These are phyloP conservation scores for Drosophila arizonae DNA, from an alignment of 1,140 invertebrate genomes.

Conservation along the genomic window DNA sequence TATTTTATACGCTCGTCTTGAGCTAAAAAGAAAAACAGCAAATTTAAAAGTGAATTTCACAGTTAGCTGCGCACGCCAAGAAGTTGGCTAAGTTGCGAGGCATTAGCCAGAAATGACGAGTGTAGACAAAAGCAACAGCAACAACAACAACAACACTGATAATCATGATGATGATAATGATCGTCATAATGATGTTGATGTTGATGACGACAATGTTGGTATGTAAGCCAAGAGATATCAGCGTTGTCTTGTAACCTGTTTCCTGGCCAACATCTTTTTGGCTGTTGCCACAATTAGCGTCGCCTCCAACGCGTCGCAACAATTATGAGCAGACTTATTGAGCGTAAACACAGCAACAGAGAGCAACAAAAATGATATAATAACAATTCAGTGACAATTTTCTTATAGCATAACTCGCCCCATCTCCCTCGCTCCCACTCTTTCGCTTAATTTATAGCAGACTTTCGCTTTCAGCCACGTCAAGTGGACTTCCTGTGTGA, in stretches of 20 bases:
- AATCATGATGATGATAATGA: background rate
- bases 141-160: conserved; percentile 7
- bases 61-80: conserved; percentile 47
- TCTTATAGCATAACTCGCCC: conserved; percentile 20
- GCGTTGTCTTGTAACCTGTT: conserved; percentile 32
- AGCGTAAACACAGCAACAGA: conserved; percentile 23
- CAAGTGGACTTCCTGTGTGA: conserved; percentile 52
- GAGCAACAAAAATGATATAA: conserved; percentile 49
- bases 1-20: conserved; percentile 7
- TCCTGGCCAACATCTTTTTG: conserved; percentile 45
- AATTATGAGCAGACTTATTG: conserved; percentile 53
- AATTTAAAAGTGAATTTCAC: conserved; percentile 52
- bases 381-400: conserved; percentile 39
- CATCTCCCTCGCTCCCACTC: background rate
- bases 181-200: background rate
- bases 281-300: conserved; percentile 43
- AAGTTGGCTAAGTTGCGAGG: conserved; percentile 45
- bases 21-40: conserved; percentile 18
- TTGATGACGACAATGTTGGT: conserved; percentile 5
- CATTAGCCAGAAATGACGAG: conserved; percentile 41
- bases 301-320: conserved; percentile 37
- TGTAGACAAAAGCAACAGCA: conserved; percentile 15
- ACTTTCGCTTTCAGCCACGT: conserved; percentile 45
- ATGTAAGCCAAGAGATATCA: conserved; percentile 32
- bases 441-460: conserved; percentile 20